Evolutionary conservation across 30 jellyfish, hydroid and myxozoan genomes (phyloP).

Genomic region (Aurelia sp.): DNA sequence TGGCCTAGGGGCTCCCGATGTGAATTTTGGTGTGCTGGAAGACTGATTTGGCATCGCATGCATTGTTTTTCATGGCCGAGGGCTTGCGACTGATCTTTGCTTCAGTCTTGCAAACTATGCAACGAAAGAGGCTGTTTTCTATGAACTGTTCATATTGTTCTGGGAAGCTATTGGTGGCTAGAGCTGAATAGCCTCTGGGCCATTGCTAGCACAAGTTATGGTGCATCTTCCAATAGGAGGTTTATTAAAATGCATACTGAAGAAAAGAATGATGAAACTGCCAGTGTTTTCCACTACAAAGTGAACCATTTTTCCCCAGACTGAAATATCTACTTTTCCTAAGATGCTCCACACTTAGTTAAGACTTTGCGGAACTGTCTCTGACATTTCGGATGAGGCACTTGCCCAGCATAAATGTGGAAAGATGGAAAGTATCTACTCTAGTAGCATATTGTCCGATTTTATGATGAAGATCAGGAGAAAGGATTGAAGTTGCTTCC

Average conservation of each 20-base stretch:
- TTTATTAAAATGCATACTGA: constrained; percentile 46
- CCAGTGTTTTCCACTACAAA: constrained; percentile 9
- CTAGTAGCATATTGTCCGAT: constrained; percentile 22
- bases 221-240: constrained; percentile 50
- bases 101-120: constrained; percentile 71
- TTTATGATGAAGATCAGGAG: constrained; percentile 26
- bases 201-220: constrained; percentile 40
- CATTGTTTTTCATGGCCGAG: constrained; percentile 52
- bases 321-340: constrained; percentile 49
- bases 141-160: constrained; percentile 26
- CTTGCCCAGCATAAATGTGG: constrained; percentile 35
- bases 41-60: constrained; percentile 63
- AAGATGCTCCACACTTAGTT: constrained; percentile 60
- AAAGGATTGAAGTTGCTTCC: constrained; percentile 52
- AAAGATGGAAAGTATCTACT: constrained; percentile 27
- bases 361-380: constrained; percentile 64
- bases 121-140: constrained; percentile 45
- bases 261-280: not conserved
- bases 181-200: constrained; percentile 7
- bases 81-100: constrained; percentile 22
- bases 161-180: constrained; percentile 51
- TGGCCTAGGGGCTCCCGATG: constrained; percentile 47
- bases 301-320: constrained; percentile 44
- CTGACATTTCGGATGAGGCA: constrained; percentile 51
- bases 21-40: constrained; percentile 41